Percentiles rank a stretch among this genome's conserved stretches.
phyloP scores from a whole-genome alignment of 2,113 vertebrate genomes.

The Macheiramphus alcinus region DNA sequence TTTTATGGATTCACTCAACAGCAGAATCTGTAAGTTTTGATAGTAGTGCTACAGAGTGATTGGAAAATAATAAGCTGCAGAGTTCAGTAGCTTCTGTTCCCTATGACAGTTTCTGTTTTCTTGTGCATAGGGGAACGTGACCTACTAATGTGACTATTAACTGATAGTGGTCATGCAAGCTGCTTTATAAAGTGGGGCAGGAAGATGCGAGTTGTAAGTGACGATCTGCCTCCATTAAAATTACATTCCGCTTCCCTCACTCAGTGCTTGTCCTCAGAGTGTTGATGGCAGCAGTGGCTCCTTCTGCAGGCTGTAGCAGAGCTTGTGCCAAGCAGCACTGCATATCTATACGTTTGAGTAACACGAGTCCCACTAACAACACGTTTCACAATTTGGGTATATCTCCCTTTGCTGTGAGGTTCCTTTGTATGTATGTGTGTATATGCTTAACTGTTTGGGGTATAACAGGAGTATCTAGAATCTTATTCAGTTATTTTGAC shows the following conservation, averaged over 20 bases:
- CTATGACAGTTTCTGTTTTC: neutral
- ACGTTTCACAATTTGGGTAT: fast-evolving
- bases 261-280: neutral
- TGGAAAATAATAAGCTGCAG: neutral
- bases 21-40: neutral
- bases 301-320: neutral
- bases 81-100: neutral
- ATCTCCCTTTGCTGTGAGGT: fast-evolving
- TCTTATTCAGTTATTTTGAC: neutral
- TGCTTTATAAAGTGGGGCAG: neutral
- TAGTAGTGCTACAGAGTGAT: neutral
- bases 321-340: fast-evolving
- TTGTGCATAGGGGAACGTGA: neutral
- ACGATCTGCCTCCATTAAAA: neutral
- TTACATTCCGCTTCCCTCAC: neutral
- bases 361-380: fast-evolving
- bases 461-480: neutral
- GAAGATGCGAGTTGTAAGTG: neutral
- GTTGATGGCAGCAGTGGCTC: neutral
- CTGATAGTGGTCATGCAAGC: neutral
- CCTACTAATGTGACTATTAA: neutral
- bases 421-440: neutral
- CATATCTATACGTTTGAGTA: fast-evolving
- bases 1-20: neutral
- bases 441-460: too few species aligned